A percentile compares a stretch with the other conserved stretches of the same genome.
These are phyloP conservation scores for Progne subis DNA, from an alignment of 2,113 vertebrate genomes.

Conservation along the genomic window DNA sequence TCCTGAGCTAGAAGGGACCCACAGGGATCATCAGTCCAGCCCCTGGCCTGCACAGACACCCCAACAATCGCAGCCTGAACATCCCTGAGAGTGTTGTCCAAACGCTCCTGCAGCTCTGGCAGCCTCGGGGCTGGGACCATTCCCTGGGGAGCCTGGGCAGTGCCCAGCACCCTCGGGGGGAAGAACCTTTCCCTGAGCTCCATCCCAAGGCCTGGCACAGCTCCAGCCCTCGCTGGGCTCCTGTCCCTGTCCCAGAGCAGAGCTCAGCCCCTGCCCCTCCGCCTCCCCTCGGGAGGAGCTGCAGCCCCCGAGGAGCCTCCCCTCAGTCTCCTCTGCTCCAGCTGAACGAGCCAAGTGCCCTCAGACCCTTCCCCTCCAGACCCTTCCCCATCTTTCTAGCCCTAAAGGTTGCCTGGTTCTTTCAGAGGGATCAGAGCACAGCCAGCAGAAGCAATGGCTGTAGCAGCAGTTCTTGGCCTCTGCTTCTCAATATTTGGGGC, in stretches of 20 bases:
- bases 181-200: too few relatives aligned
- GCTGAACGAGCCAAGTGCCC: not conserved
- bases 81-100: too few relatives aligned
- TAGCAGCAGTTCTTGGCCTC: not conserved
- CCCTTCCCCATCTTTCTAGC: not conserved
- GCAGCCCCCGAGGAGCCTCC: too few relatives aligned
- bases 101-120: too few relatives aligned
- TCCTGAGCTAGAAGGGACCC: not conserved
- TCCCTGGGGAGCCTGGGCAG: too few relatives aligned
- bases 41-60: not conserved
- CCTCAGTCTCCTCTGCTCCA: not conserved
- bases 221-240: too few relatives aligned
- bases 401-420: not conserved
- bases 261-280: too few relatives aligned
- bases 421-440: not conserved
- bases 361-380: not conserved
- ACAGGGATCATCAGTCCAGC: rapidly evolving
- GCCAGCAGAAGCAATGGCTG: not conserved
- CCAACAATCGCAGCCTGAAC: not conserved
- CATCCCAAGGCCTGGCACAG: too few relatives aligned
- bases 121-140: too few relatives aligned
- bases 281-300: too few relatives aligned
- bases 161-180: too few relatives aligned
- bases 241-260: too few relatives aligned
- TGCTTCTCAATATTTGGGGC: not conserved